Evolutionary conservation across 2,113 vertebrate species (phyloP).

Genomic region (Ranitomeya imitator): DNA sequence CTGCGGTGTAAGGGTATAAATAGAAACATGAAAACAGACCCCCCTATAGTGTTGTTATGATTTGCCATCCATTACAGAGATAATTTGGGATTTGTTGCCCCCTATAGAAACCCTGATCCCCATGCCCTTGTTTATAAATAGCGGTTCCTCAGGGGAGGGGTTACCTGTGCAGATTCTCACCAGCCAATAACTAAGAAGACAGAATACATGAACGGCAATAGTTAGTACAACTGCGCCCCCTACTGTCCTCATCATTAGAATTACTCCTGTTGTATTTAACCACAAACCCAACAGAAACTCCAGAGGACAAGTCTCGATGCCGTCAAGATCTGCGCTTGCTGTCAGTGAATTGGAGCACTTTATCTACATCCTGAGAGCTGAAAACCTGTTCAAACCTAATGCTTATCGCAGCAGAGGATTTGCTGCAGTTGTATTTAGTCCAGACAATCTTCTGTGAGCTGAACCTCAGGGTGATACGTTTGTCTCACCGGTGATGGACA

Average conservation of each 20-base stretch:
- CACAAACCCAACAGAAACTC: neutral
- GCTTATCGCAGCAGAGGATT: too few species aligned
- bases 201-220: neutral
- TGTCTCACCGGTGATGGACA: too few species aligned
- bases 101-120: neutral
- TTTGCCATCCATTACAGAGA: neutral
- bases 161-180: neutral
- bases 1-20: too few species aligned
- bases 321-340: too few species aligned
- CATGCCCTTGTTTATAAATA: neutral
- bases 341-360: too few species aligned
- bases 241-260: neutral
- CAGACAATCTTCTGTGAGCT: too few species aligned
- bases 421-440: too few species aligned
- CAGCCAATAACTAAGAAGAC: neutral
- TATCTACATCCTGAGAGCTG: too few species aligned
- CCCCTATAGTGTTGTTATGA: neutral
- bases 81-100: neutral
- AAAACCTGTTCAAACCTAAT: too few species aligned
- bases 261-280: neutral
- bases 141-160: neutral
- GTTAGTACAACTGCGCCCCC: neutral
- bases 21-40: too few species aligned
- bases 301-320: too few species aligned
- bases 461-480: too few species aligned